These are phyloP conservation scores for Sapayoa aenigma DNA, from an alignment of 2,113 vertebrate genomes.

Conservation along the genomic window DNA sequence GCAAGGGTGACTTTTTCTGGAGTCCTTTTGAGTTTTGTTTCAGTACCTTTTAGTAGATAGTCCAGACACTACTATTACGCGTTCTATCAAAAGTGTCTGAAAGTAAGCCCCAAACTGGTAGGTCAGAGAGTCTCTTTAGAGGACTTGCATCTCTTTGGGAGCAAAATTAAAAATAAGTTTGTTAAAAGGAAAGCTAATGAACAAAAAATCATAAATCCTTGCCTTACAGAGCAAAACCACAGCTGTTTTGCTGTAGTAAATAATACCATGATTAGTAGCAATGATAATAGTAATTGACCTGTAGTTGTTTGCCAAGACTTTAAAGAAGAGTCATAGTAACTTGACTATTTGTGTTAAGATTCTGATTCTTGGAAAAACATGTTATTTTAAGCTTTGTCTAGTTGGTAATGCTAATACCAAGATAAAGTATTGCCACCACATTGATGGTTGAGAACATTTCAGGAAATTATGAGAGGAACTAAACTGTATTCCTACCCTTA, in stretches of 20 bases:
- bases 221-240: not conserved
- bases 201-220: not conserved
- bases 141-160: not conserved
- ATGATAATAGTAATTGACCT: not conserved
- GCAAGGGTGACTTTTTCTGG: not conserved
- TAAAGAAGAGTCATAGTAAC: not conserved
- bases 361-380: not conserved
- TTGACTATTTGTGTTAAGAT: not conserved
- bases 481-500: not conserved
- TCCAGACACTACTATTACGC: not conserved
- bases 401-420: not conserved
- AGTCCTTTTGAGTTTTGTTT: not conserved
- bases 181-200: not conserved
- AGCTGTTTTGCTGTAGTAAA: not conserved
- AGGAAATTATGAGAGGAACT: not conserved
- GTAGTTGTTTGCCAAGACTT: not conserved
- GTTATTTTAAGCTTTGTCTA: not conserved
- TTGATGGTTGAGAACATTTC: not conserved
- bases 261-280: not conserved
- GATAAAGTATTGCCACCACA: not conserved
- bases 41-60: not conserved
- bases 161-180: not conserved
- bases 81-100: not conserved
- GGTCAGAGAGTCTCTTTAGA: not conserved
- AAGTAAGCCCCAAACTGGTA: not conserved